Percentiles rank a stretch among this genome's conserved stretches.
Conservation (phyloP, 2,113 vertebrate genomes). For the Cottus gobio region DNA sequence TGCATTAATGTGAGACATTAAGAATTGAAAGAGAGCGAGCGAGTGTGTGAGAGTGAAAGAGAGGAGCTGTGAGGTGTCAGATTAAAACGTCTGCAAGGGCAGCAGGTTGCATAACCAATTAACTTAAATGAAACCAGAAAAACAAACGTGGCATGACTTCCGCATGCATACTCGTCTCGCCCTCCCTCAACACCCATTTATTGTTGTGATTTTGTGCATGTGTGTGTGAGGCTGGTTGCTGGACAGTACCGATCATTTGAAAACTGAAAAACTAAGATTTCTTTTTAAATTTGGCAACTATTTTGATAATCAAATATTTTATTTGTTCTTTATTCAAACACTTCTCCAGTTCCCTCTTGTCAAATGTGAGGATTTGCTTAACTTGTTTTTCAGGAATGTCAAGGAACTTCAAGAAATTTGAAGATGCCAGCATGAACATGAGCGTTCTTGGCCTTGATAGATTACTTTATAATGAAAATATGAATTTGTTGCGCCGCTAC, state of each 20-base stretch:
- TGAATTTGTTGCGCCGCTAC: neutral
- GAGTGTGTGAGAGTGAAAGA: neutral
- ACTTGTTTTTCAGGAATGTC: neutral
- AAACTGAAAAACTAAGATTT: neutral
- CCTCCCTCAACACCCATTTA: neutral
- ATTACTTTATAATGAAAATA: neutral
- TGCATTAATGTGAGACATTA: slow-evolving; percentile 4
- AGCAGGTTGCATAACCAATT: slow-evolving; percentile 17
- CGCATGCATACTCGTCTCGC: slow-evolving; percentile 7
- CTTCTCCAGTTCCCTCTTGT: too few relatives aligned
- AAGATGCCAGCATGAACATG: too few relatives aligned
- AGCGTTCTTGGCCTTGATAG: neutral
- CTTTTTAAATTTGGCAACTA: too few relatives aligned
- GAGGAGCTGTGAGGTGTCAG: neutral
- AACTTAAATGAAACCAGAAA: slow-evolving; percentile 10
- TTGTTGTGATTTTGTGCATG: neutral
- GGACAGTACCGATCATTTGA: slow-evolving; percentile 3
- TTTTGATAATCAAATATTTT: too few relatives aligned
- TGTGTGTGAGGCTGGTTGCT: neutral
- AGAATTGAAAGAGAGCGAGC: neutral
- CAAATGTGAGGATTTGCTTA: too few relatives aligned
- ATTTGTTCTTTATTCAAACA: too few relatives aligned
- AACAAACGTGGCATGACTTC: neutral
- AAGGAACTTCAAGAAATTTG: too few relatives aligned
- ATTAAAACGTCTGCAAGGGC: slow-evolving; percentile 9